Base-by-base conservation (phyloP, 1,140 invertebrate species). In the Anthonomus grandis region DNA sequence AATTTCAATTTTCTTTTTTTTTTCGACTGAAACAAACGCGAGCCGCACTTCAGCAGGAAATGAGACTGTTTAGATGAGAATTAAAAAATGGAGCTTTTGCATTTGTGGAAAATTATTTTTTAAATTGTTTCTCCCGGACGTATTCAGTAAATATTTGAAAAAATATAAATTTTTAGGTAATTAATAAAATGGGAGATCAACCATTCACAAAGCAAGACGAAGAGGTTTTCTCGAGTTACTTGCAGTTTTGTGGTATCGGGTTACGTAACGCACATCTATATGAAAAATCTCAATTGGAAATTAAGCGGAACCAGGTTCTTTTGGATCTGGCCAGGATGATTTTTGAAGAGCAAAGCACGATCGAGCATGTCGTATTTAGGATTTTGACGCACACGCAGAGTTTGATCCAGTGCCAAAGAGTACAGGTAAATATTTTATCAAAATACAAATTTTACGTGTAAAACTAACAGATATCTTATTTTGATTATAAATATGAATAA, bases 211-310 rank as follows among this genome's bases (percentile, higher is more conserved):
- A 81, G 55, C 86, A 87, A 69, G 93, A 97, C 74, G 91, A 96
- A 75, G 87, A 93, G 75, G 85, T 97, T 27, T 97, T 97, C 76
- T 81, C 87, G 1, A 87, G 90, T 38, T 97, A 96, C 74, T 81
- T 97, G 22, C 93, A 96, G 70, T 97, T 97, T 75, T 97, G 94
- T 76, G 93, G 93, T 38, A 97, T 97, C 64, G 94, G 93, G 3
- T 75, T 96, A 25, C 83, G 91, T 45, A 97, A 97, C 75, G 94
- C 95, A 17, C 91, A 95, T 73, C 79, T 96, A 3, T 97, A 95
- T 74, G 92, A 97, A 75, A 85, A 91, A 67, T 95, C 92, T 59
- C 89, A 94, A 72, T 76, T 96, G 64, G 94, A 97, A 78, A 91
- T 95, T 54, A 93, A 93, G 75, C 79, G 94, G 64, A 97, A 96